Evolutionary conservation across 2,797 vertebrate species (phyloP), one percentile per base, ranked within the genome.

Genomic region (Alectoris magna): DNA sequence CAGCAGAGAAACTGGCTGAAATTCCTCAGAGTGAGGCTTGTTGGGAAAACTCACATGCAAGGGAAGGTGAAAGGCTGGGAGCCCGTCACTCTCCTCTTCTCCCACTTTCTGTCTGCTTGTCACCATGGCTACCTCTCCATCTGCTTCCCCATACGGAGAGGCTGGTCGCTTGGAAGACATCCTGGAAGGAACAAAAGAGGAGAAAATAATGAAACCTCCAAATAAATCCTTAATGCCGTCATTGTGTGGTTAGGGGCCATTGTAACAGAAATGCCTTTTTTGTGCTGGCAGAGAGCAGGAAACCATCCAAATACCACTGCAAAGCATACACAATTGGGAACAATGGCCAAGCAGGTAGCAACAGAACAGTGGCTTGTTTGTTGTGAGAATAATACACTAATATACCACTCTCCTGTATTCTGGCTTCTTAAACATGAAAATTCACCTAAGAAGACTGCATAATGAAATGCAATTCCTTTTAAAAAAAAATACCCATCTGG

Each of bases 81-180:
- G 98, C 98, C 98, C 98, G 97, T 99, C 99, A 97, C 98, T 98
- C 98, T 99, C 99, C 97, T 99, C 98, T 97, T 99, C 99, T 97
- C 99, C 99, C 98, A 99, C 97, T 99, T 99, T 99, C 99, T 99
- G 99, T 99, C 99, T 99, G 98, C 98, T 99, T 98, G 99, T 99
- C 99, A 99, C 98, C 99, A 99, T 99, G 98, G 99, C 99, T 99
- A 99, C 98, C 98, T 99, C 99, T 99, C 99, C 99, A 99, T 99
- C 99, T 99, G 99, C 99, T 99, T 99, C 99, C 98, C 99, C 99
- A 99, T 99, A 99, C 99, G 99, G 99, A 99, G 99, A 99, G 98
- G 99, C 99, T 99, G 99, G 98, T 98, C 99, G 98, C 99, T 99
- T 99, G 99, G 99, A 99, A 99, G 99, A 99, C 99, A 99, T 99